Evolutionary conservation across 2,113 vertebrate genomes (phyloP).

Genomic region (Cygnus buccinator): DNA sequence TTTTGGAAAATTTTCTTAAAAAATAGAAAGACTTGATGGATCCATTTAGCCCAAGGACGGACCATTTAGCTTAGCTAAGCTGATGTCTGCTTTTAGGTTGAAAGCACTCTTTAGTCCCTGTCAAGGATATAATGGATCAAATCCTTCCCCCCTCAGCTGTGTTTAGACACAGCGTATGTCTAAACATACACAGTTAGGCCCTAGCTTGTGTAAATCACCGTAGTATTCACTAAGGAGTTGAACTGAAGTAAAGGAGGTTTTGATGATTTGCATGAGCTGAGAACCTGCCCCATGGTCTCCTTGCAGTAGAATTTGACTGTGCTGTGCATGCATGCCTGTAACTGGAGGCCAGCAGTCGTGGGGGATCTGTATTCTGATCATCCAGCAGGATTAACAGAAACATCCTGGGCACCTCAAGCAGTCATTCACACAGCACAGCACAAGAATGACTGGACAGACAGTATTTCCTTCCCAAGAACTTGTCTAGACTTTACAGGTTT

Average conservation of each 20-base stretch:
- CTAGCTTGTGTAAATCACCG: not conserved
- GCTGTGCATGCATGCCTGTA: not conserved
- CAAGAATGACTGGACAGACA: not conserved
- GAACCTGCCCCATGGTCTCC: not conserved
- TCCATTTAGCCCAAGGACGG: not conserved
- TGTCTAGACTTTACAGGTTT: not conserved
- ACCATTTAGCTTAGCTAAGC: not conserved
- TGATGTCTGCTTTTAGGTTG: not conserved
- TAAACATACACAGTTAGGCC: not conserved
- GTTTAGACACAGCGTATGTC: not conserved
- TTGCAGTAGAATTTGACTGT: not conserved
- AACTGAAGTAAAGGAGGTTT: not conserved
- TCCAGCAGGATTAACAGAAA: not conserved
- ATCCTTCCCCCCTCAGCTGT: not conserved
- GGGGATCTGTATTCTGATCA: not conserved
- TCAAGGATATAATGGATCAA: not conserved
- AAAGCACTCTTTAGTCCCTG: not conserved
- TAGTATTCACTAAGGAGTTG: not conserved
- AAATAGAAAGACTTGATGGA: not conserved
- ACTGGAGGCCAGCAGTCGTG: not conserved
- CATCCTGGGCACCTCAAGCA: not conserved
- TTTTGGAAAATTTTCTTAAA: not conserved
- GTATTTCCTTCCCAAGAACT: not conserved
- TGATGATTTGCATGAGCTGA: not conserved
- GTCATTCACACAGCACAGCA: not conserved